Evolutionary conservation across 2,797 vertebrate genomes (phyloP), one percentile per base, ranked within the genome.

Genomic region (Helarctos malayanus): DNA sequence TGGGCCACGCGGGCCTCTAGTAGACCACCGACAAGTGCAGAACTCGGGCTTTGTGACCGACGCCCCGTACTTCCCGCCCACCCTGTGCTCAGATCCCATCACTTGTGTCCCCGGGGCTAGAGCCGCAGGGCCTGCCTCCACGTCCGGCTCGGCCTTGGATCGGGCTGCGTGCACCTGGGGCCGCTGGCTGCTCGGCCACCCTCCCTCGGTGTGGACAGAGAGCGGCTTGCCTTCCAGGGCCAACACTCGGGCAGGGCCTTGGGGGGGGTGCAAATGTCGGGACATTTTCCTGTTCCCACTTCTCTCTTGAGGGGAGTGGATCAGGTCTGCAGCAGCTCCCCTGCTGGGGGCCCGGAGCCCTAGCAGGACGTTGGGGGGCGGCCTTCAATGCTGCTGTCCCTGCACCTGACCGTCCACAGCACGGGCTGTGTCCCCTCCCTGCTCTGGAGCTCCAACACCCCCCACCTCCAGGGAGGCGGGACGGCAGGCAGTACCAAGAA

Each of bases 211-310:
- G 11, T 6, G 68, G 68, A 69, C 19, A 5, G 68, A 29, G 10
- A 16, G 68, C 4, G 4, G 19, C 35, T 71, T 71, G 68, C 35
- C 35, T 18, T 12, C 68, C 19, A 19, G 68, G 63, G 63, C 10
- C 18, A 16, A 7, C 65, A 19, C n/a, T 10, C 65, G 5, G 63
- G 32, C 63, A 18, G 63, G 63, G 32, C 32, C 61, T 7, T 7
- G 1, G 69, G 12, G 12, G 35, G 6, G 5, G 69, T 3, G 38
- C 69, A 2, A 23, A 7, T 6, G 8, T 35, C n/a, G 4, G 4
- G 16, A 19, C 4, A 0, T 29, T 38, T 69, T 10, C 65, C 18
- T 5, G 2, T 4, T 23, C 35, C 68, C 19, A 21, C 10, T 38
- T 38, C 4, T 38, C n/a, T 38, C n/a, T 1, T 35, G 19, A 4